Evolutionary conservation across 2,797 vertebrate species (phyloP).

Genomic region (Onychomys arenicola): DNA sequence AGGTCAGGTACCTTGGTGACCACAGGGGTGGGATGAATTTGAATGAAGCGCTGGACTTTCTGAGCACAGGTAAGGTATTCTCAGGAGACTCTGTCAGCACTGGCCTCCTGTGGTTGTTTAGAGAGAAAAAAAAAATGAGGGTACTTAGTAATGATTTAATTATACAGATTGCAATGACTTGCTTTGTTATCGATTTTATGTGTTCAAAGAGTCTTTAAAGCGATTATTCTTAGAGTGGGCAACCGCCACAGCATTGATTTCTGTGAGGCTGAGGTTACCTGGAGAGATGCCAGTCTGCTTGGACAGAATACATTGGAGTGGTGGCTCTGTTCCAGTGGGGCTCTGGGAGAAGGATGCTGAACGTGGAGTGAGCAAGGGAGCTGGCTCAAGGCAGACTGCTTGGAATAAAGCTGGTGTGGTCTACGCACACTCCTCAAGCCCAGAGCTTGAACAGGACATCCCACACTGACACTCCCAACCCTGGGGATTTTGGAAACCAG

Average conservation of each 20-base stretch:
- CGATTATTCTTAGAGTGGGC: constrained; percentile 68
- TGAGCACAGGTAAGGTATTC: background rate
- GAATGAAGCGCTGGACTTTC: background rate
- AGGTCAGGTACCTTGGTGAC: background rate
- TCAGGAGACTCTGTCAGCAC: background rate
- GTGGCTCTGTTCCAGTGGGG: constrained; percentile 21
- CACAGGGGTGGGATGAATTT: background rate
- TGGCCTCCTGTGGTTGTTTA: background rate
- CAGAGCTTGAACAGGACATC: background rate
- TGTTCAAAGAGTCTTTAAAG: constrained; percentile 70
- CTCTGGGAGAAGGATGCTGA: background rate
- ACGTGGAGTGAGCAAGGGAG: background rate
- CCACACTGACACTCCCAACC: too few relatives aligned
- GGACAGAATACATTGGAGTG: constrained; percentile 10
- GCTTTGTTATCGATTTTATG: constrained; percentile 72
- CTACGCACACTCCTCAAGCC: background rate
- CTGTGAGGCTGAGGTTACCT: constrained; percentile 6
- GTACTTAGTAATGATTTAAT: constrained; percentile 60
- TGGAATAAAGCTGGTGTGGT: background rate
- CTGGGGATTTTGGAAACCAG: background rate
- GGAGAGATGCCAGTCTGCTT: constrained; percentile 19
- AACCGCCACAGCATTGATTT: constrained; percentile 60
- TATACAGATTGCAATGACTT: constrained; percentile 49
- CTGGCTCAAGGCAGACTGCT: background rate
- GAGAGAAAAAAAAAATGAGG: constrained; percentile 18